phyloP scores from a whole-genome alignment of 1,140 invertebrate genomes.

The Drosophila sproati region DNA sequence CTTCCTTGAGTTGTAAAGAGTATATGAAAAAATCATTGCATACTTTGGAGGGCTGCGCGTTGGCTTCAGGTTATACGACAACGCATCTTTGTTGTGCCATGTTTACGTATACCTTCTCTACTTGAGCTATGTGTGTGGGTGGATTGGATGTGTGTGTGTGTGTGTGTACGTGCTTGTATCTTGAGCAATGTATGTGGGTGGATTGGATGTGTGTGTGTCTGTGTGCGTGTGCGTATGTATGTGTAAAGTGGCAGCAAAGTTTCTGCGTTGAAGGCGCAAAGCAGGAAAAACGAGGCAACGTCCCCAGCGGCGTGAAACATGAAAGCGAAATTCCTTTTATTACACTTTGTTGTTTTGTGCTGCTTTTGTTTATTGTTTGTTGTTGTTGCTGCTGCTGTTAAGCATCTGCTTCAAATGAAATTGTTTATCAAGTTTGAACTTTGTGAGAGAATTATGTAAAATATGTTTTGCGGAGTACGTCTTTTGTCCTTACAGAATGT shows the following conservation, averaged over 20 bases:
- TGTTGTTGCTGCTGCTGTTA: slow-evolving; percentile 47
- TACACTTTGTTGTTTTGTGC: slow-evolving; percentile 54
- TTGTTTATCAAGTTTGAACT: slow-evolving; percentile 79
- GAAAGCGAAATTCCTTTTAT: slow-evolving; percentile 79
- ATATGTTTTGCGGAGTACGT: slow-evolving; percentile 60
- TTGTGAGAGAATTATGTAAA: slow-evolving; percentile 72
- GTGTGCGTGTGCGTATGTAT: slow-evolving; percentile 14
- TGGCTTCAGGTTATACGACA: slow-evolving; percentile 44
- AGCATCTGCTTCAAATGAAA: slow-evolving; percentile 75
- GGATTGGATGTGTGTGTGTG: slow-evolving; percentile 5
- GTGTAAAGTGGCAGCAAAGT: slow-evolving; percentile 51
- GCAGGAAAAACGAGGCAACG: slow-evolving; percentile 49
- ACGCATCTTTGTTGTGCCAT: slow-evolving; percentile 58
- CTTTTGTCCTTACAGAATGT: slow-evolving; percentile 36
- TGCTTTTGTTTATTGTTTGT: slow-evolving; percentile 13
- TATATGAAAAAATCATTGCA: slow-evolving; percentile 39
- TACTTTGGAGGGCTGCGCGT: slow-evolving; percentile 22
- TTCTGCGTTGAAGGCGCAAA: slow-evolving; percentile 31
- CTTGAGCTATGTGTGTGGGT: background rate
- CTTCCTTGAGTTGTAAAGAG: background rate
- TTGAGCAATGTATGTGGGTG: background rate
- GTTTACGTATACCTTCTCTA: slow-evolving; percentile 12
- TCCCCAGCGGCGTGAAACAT: slow-evolving; percentile 51
- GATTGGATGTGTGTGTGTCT: slow-evolving; percentile 5
- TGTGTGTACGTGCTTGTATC: slow-evolving; percentile 16